Percentiles rank a stretch among this genome's conserved stretches.
Conservation (phyloP, 35 echinoderm and acorn worm genomes). For the Ophioderma brevispina region DNA sequence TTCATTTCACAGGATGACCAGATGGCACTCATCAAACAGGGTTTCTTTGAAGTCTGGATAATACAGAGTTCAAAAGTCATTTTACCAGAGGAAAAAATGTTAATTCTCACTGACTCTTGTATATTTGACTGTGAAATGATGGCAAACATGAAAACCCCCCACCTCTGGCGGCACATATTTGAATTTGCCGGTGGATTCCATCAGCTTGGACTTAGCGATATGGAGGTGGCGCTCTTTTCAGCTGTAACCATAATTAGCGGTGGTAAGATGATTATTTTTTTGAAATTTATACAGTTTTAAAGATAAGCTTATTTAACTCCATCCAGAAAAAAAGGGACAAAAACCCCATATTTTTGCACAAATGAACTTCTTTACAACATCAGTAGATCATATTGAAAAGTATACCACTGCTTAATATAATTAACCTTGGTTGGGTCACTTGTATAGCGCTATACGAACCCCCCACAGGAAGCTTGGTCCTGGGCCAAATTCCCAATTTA, state of each 20-base stretch:
- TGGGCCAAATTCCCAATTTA: too few relatives aligned
- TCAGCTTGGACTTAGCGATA: slow-evolving; percentile 69
- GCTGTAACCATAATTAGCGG: slow-evolving; percentile 84
- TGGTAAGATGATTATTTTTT: too few relatives aligned
- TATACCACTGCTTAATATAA: too few relatives aligned
- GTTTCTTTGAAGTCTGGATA: slow-evolving; percentile 95
- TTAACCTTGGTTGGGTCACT: too few relatives aligned
- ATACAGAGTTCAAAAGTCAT: slow-evolving; percentile 71
- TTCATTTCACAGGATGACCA: slow-evolving; percentile 74
- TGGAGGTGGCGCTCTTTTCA: slow-evolving; percentile 84
- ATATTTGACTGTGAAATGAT: slow-evolving; percentile 62
- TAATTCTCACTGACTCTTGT: slow-evolving; percentile 58
- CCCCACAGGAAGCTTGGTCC: too few relatives aligned
- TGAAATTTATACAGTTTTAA: too few relatives aligned
- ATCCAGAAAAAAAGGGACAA: too few relatives aligned
- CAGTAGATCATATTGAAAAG: too few relatives aligned
- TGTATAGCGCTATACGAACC: too few relatives aligned
- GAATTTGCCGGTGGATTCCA: slow-evolving; percentile 68
- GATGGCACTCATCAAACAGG: slow-evolving; percentile 85
- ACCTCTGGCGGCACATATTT: slow-evolving; percentile 85
- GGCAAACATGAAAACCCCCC: slow-evolving; percentile 49
- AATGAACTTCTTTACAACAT: too few relatives aligned
- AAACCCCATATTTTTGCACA: too few relatives aligned
- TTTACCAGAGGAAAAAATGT: slow-evolving; percentile 36
- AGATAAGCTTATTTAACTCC: too few relatives aligned